A percentile compares a stretch with the other conserved stretches of the same genome.
Conservation (phyloP, 2,888 invertebrate genomes). For the Tryphoninae sp. region DNA sequence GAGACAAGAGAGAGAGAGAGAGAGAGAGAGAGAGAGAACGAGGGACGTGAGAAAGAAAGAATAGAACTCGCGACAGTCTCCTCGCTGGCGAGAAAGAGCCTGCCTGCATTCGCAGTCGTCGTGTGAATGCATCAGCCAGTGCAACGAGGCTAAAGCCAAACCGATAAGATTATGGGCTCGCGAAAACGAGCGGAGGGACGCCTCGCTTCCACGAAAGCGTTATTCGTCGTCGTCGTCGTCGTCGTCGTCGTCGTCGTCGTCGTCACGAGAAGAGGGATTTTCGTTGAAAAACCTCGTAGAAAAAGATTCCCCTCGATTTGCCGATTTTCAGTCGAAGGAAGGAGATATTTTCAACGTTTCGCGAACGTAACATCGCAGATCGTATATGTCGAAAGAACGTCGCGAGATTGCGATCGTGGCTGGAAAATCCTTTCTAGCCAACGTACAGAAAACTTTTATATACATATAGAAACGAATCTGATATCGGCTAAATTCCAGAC, state of each 20-base stretch:
- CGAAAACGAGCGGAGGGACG: conserved; percentile 59
- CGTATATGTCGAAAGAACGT: conserved; percentile 33
- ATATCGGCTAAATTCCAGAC: conserved; percentile 30
- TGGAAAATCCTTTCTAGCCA: conserved; percentile 42
- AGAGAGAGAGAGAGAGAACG: conserved; percentile 44
- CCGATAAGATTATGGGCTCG: conserved; percentile 63
- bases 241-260: conserved; percentile 31
- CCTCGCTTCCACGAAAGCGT: conserved; percentile 47
- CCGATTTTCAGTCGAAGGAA: conserved; percentile 40
- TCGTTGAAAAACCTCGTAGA: conserved; percentile 24
- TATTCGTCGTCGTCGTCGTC: conserved; percentile 32
- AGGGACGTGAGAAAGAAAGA: conserved; percentile 44
- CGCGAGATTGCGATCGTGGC: conserved; percentile 32
- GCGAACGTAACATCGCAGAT: conserved; percentile 30
- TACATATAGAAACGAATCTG: conserved; percentile 13
- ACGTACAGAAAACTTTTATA: conserved; percentile 28
- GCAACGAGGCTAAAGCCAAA: conserved; percentile 60
- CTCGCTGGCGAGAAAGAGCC: conserved; percentile 23
- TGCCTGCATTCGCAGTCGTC: conserved; percentile 53
- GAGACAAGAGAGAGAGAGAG: conserved; percentile 32
- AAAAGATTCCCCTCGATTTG: conserved; percentile 49
- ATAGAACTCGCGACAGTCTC: conserved; percentile 63
- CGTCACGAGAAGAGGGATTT: conserved; percentile 49
- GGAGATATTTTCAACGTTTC: conserved; percentile 23
- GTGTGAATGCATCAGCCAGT: conserved; percentile 54